Evolutionary conservation across 2,797 vertebrate genomes (phyloP).

Genomic region (Trachops cirrhosus): DNA sequence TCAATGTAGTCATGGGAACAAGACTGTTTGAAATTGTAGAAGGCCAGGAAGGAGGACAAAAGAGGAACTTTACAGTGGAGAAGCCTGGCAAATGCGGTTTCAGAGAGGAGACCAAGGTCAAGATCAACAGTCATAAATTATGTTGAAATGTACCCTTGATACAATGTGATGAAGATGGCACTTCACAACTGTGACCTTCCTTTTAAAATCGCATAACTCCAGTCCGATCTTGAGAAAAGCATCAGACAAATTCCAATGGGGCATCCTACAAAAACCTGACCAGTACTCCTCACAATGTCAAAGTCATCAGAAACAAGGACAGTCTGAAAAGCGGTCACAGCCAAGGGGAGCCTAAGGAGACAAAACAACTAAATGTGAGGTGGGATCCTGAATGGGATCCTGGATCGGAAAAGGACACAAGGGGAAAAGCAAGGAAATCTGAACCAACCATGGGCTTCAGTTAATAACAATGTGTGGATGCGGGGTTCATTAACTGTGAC

Average conservation of each 20-base stretch:
- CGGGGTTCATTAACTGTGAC: not conserved
- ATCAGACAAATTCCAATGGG: not conserved
- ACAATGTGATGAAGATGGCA: not conserved
- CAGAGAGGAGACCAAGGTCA: not conserved
- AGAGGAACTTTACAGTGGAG: not conserved
- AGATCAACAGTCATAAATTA: not conserved
- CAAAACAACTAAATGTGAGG: fast-evolving
- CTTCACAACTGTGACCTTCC: not conserved
- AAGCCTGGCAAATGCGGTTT: not conserved
- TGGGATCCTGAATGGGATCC: not conserved
- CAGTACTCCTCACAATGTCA: not conserved
- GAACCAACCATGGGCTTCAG: not conserved
- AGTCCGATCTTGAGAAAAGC: not conserved
- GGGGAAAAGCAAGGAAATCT: not conserved
- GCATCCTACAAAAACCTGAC: not conserved
- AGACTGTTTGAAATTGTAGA: not conserved
- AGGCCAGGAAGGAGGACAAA: not conserved
- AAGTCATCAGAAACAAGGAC: not conserved
- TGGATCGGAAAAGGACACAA: not conserved
- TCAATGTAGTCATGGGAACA: not conserved
- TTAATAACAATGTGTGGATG: not conserved
- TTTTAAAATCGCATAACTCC: not conserved
- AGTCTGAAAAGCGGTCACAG: not conserved
- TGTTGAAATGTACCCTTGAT: not conserved
- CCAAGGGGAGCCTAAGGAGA: no score